These are phyloP conservation scores for Sisor rabdophorus DNA, from an alignment of 2,113 vertebrate species.

Conservation along the genomic window DNA sequence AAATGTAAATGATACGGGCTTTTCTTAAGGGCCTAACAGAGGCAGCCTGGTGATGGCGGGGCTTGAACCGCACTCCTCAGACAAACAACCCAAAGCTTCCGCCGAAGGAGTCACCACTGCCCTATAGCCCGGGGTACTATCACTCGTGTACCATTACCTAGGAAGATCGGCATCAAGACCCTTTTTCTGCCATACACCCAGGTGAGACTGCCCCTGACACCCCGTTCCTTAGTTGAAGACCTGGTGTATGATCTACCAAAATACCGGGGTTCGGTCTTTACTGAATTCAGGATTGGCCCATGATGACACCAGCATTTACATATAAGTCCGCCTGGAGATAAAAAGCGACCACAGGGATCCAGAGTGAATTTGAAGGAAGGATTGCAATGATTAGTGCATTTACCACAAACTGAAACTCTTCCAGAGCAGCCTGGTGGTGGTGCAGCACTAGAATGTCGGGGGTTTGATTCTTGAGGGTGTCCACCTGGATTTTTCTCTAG, in stretches of 20 bases:
- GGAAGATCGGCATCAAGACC: background rate
- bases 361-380: background rate
- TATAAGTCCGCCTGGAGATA: background rate
- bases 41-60: too few species aligned
- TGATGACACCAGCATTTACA: too few species aligned
- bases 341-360: background rate
- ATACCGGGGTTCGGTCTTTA: background rate
- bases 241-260: background rate
- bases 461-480: background rate
- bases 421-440: background rate
- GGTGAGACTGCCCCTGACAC: too few species aligned
- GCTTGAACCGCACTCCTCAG: too few species aligned
- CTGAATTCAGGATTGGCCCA: background rate
- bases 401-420: background rate
- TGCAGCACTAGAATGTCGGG: background rate
- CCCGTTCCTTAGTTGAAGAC: background rate
- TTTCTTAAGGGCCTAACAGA: too few species aligned
- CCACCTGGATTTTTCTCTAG: background rate
- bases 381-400: background rate
- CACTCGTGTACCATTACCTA: background rate
- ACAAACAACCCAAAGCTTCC: too few species aligned
- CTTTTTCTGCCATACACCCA: background rate
- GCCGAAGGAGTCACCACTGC: too few species aligned
- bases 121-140: background rate
- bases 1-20: too few species aligned